Base-by-base conservation (phyloP, 1,140 invertebrate species). In the Heliothis virescens region DNA sequence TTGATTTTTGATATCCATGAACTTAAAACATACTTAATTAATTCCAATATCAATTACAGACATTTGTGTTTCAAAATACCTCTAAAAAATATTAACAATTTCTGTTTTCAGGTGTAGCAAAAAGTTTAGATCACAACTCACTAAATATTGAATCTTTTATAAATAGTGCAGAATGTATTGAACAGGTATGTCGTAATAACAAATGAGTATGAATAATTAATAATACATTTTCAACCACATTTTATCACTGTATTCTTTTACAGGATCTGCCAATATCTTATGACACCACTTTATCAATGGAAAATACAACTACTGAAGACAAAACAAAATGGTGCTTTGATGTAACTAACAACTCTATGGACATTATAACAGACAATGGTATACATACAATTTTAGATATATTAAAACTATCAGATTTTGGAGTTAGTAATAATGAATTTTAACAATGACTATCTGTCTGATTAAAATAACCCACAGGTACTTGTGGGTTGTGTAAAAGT, bases 131-230 rank as follows among this genome's bases (percentile, higher is more conserved):
- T 26, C 16, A 78, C n/a, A 81, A 57, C 75, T 57, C 83, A 21
- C 73, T 89, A 11, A 89, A 89, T 82, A 82, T 90, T 34, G 89
- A 90, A 62, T 88, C 89, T 57, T 88, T 90, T 80, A 78, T 90
- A 71, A 85, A 90, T 62, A 76, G 69, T 50, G 79, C 79, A 74
- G 47, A 67, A 48, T 53, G 48, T 21, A 60, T 26, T 13, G 74
- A 78, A 76, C 80, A 90, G 88, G 90, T 91, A 75, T 57, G 16
- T n/a, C n/a, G 29, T 29, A 11, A 73, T 47, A 13, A 29, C 18
- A 55, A 26, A 72, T n/a, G 3, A 21, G 11, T 41, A n/a, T n/a
- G n/a, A n/a, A n/a, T 41, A 9, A 41, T 63, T 63, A 29, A 13
- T 62, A 4, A 5, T 34, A 15, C 0, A 29, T 57, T 57, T 59